Conservation (phyloP, 2,888 invertebrate species). For the Rhogogaster chlorosoma region DNA sequence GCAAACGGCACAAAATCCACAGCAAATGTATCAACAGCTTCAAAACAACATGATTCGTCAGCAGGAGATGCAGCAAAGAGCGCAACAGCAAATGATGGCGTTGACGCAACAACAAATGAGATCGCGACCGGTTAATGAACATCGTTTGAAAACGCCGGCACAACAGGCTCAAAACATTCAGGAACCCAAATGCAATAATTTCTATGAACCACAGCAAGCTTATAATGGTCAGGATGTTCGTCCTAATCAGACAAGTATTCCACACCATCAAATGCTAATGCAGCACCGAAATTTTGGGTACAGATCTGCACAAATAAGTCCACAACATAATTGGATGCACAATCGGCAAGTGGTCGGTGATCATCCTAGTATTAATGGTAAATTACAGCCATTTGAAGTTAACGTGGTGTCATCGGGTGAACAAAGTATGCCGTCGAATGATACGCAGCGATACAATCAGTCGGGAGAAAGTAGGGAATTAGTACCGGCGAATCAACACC, state of each 20-base stretch:
- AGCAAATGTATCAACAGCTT: conserved; percentile 56
- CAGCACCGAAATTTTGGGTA: background rate
- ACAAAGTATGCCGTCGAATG: background rate
- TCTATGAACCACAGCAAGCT: background rate
- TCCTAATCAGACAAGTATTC: conserved; percentile 47
- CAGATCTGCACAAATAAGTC: background rate
- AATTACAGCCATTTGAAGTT: background rate
- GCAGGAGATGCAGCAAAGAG: conserved; percentile 59
- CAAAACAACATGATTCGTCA: conserved; percentile 54
- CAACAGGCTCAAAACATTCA: background rate
- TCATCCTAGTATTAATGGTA: background rate
- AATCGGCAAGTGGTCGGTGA: conserved; percentile 10
- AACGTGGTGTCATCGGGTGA: background rate
- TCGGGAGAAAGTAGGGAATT: background rate
- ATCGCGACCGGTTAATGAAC: background rate
- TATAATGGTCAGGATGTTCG: conserved; percentile 55
- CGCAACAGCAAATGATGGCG: conserved; percentile 50
- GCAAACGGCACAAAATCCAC: conserved; percentile 49
- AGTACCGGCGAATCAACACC: background rate
- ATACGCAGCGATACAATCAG: conserved; percentile 1
- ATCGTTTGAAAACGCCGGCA: background rate
- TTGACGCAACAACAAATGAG: background rate
- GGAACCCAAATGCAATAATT: background rate
- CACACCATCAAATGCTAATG: conserved; percentile 34
- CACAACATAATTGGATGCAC: conserved; percentile 25